Percentiles rank a stretch among this genome's conserved stretches.
Evolutionary conservation across 2,888 invertebrate species (phyloP).

Genomic region (Ametastegia equiseti): DNA sequence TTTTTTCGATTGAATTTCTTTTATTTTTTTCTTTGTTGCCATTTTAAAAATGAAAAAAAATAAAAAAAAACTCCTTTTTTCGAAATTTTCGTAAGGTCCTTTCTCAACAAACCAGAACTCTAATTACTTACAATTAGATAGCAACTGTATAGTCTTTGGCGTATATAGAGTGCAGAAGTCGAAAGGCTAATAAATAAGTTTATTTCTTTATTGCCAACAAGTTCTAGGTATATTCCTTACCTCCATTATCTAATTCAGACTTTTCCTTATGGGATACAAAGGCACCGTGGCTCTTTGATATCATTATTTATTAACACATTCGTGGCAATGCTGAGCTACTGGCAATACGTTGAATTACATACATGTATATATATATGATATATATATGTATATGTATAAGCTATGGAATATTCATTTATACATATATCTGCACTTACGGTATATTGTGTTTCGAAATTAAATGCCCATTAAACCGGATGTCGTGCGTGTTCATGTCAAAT

Average conservation of each 20-base stretch:
- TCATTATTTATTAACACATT: constrained; percentile 22
- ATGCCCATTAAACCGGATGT: background rate
- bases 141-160: background rate
- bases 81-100: no score
- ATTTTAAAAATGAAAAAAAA: no score
- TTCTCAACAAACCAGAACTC: background rate
- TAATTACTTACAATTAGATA: background rate
- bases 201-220: background rate
- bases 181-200: background rate
- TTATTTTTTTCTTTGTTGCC: no score
- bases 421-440: background rate
- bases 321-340: no score
- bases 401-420: background rate
- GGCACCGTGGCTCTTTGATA: background rate
- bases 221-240: no score
- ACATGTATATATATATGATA: no score
- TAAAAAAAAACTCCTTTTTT: no score
- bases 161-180: background rate
- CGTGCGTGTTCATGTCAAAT: background rate
- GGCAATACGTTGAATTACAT: background rate
- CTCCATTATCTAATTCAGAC: background rate
- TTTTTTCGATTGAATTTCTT: no score
- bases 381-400: background rate
- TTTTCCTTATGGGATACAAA: background rate
- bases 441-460: background rate